These are phyloP conservation scores for Heteromormyrus szaboi DNA, from an alignment of 2,797 vertebrate species.

Conservation along the genomic window DNA sequence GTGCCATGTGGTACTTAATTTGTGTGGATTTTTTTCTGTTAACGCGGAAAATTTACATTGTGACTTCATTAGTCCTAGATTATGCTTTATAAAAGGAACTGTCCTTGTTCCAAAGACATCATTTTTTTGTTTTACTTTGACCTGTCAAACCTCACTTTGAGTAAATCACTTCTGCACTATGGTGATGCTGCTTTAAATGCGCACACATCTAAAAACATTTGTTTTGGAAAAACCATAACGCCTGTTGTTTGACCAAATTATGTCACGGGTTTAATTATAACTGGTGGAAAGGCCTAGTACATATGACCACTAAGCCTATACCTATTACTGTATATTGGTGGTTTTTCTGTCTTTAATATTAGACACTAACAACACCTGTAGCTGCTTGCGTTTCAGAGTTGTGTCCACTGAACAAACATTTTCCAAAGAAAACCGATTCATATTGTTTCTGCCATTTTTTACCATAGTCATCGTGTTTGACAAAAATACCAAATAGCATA, in stretches of 20 bases:
- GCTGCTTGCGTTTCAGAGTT: not conserved
- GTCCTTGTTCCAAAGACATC: not conserved
- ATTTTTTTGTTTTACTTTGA: not conserved
- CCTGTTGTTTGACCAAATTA: not conserved
- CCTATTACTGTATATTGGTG: not conserved
- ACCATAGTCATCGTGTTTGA: not conserved
- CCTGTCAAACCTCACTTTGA: not conserved
- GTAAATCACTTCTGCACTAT: not conserved
- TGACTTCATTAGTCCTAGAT: not conserved
- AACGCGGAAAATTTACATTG: not conserved
- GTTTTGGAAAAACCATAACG: not conserved
- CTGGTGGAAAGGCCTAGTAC: not conserved
- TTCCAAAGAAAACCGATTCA: not conserved
- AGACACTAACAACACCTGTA: not conserved
- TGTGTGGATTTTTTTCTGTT: not conserved
- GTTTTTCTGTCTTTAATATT: not conserved
- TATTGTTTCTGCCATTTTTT: not conserved
- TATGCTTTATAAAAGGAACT: not conserved
- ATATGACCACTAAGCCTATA: not conserved
- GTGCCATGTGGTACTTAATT: not conserved
- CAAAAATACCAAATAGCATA: not conserved
- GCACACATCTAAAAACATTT: not conserved
- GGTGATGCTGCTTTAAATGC: not conserved
- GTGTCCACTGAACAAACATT: not conserved
- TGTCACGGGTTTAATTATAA: not conserved